Conservation (phyloP, 2,888 invertebrate genomes). For the Drosophila buzzatii region DNA sequence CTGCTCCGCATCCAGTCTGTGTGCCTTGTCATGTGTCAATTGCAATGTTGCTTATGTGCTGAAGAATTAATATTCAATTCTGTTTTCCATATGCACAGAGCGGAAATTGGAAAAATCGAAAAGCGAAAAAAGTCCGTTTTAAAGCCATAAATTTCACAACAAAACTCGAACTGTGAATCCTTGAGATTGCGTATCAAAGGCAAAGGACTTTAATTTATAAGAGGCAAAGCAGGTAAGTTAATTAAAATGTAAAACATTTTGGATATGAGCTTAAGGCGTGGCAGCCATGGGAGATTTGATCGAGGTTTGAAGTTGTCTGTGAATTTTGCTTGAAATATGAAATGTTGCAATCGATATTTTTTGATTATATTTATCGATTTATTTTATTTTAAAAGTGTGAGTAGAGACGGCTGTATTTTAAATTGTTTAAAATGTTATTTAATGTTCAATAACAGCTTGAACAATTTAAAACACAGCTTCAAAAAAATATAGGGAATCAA, state of each 20-base stretch:
- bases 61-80: constrained; percentile 73
- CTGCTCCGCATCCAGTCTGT: not conserved
- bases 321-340: not conserved
- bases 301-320: too few species aligned
- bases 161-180: not conserved
- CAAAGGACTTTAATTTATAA: not conserved
- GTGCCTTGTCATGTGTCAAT: constrained; percentile 73
- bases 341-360: not conserved
- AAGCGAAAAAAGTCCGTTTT: constrained; percentile 14
- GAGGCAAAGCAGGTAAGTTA: not conserved
- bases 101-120: constrained; percentile 67
- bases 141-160: constrained; percentile 3
- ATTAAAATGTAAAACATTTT: not conserved
- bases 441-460: too few species aligned
- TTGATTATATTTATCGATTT: not conserved
- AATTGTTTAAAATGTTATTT: too few species aligned
- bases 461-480: too few species aligned
- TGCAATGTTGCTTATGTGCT: constrained; percentile 55
- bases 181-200: not conserved
- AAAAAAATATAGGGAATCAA: too few species aligned
- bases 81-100: constrained; percentile 62
- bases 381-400: too few species aligned
- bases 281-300: too few species aligned
- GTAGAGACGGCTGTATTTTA: too few species aligned
- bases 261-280: too few species aligned